Conservation (phyloP, 2,113 vertebrate genomes). For the Gopherus evgoodei region DNA sequence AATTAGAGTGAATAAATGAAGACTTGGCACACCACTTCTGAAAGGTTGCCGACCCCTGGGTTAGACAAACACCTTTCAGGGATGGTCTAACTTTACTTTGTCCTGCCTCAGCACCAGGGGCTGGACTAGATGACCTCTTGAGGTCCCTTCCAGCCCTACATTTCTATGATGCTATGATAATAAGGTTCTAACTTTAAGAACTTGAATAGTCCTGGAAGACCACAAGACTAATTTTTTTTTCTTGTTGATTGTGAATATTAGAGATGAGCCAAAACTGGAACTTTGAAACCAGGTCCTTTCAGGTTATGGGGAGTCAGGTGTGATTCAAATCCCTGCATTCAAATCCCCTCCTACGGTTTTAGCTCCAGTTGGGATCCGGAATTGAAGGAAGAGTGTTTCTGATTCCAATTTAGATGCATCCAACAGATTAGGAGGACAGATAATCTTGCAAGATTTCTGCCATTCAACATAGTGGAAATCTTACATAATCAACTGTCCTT, state of each 20-base stretch:
- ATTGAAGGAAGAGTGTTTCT: accelerated
- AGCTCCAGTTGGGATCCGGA: background rate
- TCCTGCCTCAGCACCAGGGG: background rate
- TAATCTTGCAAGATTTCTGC: background rate
- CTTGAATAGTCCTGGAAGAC: background rate
- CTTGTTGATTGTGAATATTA: background rate
- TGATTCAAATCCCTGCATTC: background rate
- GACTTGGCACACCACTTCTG: too few relatives aligned
- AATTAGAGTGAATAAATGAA: too few relatives aligned
- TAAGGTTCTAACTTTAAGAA: background rate
- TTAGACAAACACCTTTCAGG: background rate
- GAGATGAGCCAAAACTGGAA: background rate
- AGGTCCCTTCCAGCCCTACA: background rate
- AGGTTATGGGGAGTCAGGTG: background rate
- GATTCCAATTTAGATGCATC: background rate
- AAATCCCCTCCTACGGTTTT: background rate
- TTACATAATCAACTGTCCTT: background rate
- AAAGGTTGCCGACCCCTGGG: background rate
- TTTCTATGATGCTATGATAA: too few relatives aligned
- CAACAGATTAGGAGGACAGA: background rate
- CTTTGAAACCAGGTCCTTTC: background rate
- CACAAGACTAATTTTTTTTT: background rate
- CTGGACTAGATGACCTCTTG: background rate
- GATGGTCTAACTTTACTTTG: background rate
- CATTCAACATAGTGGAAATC: background rate